Conservation (phyloP, 2,888 invertebrate species). For the Schrankia costaestrigalis region DNA sequence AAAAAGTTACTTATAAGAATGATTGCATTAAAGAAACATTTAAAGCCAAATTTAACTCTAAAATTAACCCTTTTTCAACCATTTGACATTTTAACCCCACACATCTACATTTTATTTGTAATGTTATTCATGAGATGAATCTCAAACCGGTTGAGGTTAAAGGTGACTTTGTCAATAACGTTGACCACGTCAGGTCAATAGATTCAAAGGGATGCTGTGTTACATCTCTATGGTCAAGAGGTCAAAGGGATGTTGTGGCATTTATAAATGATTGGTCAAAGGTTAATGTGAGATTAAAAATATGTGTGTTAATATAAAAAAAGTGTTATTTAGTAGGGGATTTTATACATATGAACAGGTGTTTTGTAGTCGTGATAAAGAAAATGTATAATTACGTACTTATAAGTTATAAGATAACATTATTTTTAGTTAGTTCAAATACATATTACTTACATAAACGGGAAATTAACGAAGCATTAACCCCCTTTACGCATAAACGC, state of each 20-base stretch:
- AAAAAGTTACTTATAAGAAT: not conserved
- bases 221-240: no score
- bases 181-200: slow-evolving; percentile 9
- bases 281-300: slow-evolving; percentile 12
- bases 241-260: no score
- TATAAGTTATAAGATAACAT: no score
- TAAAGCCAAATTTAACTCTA: not conserved
- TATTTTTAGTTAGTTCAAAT: no score
- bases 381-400: no score
- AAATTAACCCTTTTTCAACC: not conserved
- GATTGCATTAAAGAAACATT: not conserved
- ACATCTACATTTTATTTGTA: slow-evolving; percentile 1
- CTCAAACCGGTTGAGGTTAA: slow-evolving; percentile 19
- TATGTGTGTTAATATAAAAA: not conserved
- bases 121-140: slow-evolving; percentile 22
- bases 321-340: no score
- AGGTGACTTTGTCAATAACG: slow-evolving; percentile 12
- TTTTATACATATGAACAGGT: no score
- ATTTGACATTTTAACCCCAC: slow-evolving; percentile 5
- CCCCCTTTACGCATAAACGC: no score
- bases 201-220: slow-evolving; percentile 19
- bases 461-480: no score
- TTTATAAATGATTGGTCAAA: slow-evolving; percentile 9
- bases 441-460: no score
- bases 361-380: no score